Evolutionary conservation across 2,797 vertebrate genomes (phyloP).

Genomic region (Otus scops): DNA sequence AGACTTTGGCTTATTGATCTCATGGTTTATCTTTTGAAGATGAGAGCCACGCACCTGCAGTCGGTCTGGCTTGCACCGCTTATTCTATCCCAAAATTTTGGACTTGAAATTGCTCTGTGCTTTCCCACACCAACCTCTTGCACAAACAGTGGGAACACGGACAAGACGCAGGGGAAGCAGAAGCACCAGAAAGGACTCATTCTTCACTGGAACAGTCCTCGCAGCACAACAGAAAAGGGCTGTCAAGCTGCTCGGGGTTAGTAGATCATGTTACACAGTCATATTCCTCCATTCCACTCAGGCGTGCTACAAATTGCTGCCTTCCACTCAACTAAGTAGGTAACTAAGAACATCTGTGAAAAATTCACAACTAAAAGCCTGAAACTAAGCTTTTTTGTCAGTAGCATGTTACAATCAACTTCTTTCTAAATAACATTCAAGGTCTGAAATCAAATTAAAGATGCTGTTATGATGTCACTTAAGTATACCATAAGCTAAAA

Average conservation of each 20-base stretch:
- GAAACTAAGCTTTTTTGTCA: background rate
- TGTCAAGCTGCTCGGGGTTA: background rate
- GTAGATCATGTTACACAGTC: background rate
- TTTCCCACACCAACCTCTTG: background rate
- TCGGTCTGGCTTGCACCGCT: background rate
- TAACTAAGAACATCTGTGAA: background rate
- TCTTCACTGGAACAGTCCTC: background rate
- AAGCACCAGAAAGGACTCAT: background rate
- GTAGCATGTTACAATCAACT: background rate
- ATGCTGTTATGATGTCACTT: background rate
- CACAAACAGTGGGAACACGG: background rate
- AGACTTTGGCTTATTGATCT: background rate
- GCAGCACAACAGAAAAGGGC: background rate
- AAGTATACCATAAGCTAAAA: background rate
- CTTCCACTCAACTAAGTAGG: background rate
- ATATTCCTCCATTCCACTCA: background rate
- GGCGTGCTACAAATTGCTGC: background rate
- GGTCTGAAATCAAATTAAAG: background rate
- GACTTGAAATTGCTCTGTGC: background rate
- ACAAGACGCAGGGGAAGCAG: background rate
- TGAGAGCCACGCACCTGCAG: fast-evolving
- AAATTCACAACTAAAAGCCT: background rate
- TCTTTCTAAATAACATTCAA: background rate
- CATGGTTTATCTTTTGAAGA: background rate
- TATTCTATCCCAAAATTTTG: background rate